These are phyloP conservation scores for Paracentrotus lividus DNA, from an alignment of 53 echinoderm and acorn worm genomes.

Conservation along the genomic window DNA sequence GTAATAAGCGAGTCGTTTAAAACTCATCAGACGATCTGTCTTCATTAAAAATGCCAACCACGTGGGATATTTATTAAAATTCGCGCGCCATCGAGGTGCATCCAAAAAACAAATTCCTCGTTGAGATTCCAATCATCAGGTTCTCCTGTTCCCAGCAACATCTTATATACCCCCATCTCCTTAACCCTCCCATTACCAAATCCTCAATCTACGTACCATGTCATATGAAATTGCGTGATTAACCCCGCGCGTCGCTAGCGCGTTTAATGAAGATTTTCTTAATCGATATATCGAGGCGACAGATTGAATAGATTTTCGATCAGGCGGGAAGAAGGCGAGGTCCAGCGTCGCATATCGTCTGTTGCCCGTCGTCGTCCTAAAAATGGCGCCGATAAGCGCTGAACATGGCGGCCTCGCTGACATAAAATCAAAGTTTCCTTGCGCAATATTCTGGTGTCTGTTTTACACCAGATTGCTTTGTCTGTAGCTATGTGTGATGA, in stretches of 20 bases:
- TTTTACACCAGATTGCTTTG: neutral
- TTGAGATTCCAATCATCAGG: slow-evolving; percentile 37
- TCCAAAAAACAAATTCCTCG: slow-evolving; percentile 54
- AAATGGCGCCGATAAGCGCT: neutral
- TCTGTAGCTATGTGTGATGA: neutral
- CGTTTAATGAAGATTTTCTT: slow-evolving; percentile 32
- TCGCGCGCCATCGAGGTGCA: slow-evolving; percentile 24
- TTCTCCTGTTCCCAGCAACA: neutral
- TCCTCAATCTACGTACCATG: neutral
- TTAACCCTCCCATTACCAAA: neutral
- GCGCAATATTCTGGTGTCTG: neutral
- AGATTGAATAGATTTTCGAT: slow-evolving; percentile 56
- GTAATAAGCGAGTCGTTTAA: slow-evolving; percentile 65
- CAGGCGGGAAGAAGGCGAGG: slow-evolving; percentile 30
- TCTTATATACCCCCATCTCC: neutral
- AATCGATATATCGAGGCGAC: slow-evolving; percentile 62
- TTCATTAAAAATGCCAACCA: slow-evolving; percentile 72
- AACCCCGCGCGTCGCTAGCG: neutral
- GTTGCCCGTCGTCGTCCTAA: slow-evolving; percentile 13
- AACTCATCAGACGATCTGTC: slow-evolving; percentile 64
- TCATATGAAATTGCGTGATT: slow-evolving; percentile 24
- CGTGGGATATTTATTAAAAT: slow-evolving; percentile 68
- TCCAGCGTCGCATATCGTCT: slow-evolving; percentile 9
- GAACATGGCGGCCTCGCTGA: slow-evolving; percentile 2
- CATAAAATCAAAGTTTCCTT: slow-evolving; percentile 46